These are phyloP conservation scores for Drosophila buzzatii DNA, from an alignment of 2,888 invertebrate genomes.

Conservation along the genomic window DNA sequence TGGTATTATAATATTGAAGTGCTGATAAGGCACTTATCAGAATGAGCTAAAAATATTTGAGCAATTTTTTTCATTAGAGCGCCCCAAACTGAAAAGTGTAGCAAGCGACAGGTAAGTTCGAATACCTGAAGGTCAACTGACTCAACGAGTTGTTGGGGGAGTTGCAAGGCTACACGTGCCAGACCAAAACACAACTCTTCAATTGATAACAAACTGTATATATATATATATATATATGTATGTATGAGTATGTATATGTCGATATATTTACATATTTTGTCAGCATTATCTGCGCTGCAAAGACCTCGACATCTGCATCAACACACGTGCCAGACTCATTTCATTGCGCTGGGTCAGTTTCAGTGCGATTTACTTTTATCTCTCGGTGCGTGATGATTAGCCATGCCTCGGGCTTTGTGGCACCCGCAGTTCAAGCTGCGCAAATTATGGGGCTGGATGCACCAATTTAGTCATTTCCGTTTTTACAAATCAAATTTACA, in stretches of 20 bases:
- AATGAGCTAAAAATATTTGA: slow-evolving; percentile 20
- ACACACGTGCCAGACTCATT: slow-evolving; percentile 3
- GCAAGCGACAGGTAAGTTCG: slow-evolving; percentile 18
- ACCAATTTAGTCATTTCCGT: slow-evolving; percentile 69
- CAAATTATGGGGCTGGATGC: slow-evolving; percentile 55
- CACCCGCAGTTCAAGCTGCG: slow-evolving; percentile 30
- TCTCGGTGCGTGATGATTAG: slow-evolving; percentile 62
- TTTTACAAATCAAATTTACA: slow-evolving; percentile 33
- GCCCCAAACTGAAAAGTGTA: slow-evolving; percentile 3
- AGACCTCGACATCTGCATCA: background rate
- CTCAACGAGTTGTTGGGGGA: background rate
- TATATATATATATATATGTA: background rate
- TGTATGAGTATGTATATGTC: background rate
- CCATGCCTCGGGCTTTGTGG: slow-evolving; percentile 41
- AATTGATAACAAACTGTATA: slow-evolving; percentile 19
- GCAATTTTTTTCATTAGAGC: slow-evolving; percentile 5
- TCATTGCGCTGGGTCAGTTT: slow-evolving; percentile 44
- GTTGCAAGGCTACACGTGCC: slow-evolving; percentile 33
- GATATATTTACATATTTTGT: background rate
- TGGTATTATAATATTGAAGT: slow-evolving; percentile 29
- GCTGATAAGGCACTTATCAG: slow-evolving; percentile 49
- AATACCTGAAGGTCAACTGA: slow-evolving; percentile 38
- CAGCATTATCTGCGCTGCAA: background rate
- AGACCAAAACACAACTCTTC: slow-evolving; percentile 32
- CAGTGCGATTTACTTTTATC: slow-evolving; percentile 7